Evolutionary conservation across 2,113 vertebrate genomes (phyloP).

Genomic region (Hiodon alosoides): DNA sequence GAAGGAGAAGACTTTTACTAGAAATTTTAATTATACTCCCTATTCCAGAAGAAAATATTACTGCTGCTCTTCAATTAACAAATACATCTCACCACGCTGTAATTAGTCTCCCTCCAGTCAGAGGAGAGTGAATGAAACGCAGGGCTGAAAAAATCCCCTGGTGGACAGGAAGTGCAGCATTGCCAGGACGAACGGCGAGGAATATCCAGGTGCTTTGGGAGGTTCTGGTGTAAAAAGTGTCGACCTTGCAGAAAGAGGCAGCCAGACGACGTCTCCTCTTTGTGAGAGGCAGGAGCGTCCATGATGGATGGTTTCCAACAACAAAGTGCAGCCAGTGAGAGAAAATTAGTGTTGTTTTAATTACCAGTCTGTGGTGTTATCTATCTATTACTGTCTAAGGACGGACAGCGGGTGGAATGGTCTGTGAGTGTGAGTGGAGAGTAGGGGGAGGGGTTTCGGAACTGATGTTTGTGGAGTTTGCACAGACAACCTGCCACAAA

Average conservation of each 20-base stretch:
- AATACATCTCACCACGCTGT: neutral
- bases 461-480: slow-evolving; percentile 32
- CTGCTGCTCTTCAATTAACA: neutral
- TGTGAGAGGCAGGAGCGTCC: slow-evolving; percentile 69
- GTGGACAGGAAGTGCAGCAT: neutral
- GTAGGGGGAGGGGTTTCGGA: slow-evolving; percentile 16
- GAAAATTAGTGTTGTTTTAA: slow-evolving; percentile 88
- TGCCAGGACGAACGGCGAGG: neutral
- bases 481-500: slow-evolving; percentile 8
- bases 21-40: too few species aligned
- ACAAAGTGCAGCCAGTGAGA: slow-evolving; percentile 75
- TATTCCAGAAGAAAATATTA: too few species aligned
- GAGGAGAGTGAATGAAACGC: neutral
- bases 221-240: slow-evolving; percentile 52
- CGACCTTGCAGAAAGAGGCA: slow-evolving; percentile 64
- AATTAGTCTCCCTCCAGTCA: neutral
- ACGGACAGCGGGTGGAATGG: slow-evolving; percentile 51
- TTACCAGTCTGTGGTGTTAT: slow-evolving; percentile 79
- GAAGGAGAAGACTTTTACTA: too few species aligned
- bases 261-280: slow-evolving; percentile 68
- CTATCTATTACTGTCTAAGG: slow-evolving; percentile 76
- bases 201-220: slow-evolving; percentile 55
- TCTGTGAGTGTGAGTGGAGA: slow-evolving; percentile 28
- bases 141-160: too few species aligned
- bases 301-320: slow-evolving; percentile 76